A percentile compares a stretch with the other conserved stretches of the same genome.
phyloP scores from a whole-genome alignment of 2,797 vertebrate genomes.

The Delichon dasypus region DNA sequence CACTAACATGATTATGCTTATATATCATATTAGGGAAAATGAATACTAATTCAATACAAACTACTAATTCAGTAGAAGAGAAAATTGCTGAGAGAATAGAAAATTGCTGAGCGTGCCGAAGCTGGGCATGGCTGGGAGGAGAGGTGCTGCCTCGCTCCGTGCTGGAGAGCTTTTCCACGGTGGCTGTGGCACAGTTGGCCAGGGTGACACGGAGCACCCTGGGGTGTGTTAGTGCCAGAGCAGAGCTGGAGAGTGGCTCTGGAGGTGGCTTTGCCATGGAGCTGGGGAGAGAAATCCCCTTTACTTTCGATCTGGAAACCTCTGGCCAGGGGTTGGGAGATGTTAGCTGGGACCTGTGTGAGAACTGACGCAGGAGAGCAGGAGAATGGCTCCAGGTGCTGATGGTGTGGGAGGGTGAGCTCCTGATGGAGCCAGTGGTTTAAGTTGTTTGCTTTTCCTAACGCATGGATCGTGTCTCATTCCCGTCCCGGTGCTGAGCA shows the following conservation, averaged over 20 bases:
- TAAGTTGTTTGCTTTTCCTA: background rate
- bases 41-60: conserved; percentile 80
- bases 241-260: rapidly evolving
- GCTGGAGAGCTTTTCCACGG: background rate
- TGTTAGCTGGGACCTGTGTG: background rate
- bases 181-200: background rate
- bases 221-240: background rate
- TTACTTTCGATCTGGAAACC: rapidly evolving
- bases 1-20: conserved; percentile 78
- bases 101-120: conserved; percentile 51
- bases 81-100: conserved; percentile 75
- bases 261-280: background rate
- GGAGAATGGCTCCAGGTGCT: background rate
- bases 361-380: background rate
- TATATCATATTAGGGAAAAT: conserved; percentile 79
- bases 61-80: conserved; percentile 76
- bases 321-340: rapidly evolving
- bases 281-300: rapidly evolving
- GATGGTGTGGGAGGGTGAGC: background rate
- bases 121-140: background rate
- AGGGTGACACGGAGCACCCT: background rate
- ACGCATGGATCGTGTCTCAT: rapidly evolving
- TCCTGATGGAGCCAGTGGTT: rapidly evolving
- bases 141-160: background rate
- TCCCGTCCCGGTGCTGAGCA: background rate